These are phyloP conservation scores for Halictus rubicundus DNA, from an alignment of 1,140 invertebrate genomes.

Conservation along the genomic window DNA sequence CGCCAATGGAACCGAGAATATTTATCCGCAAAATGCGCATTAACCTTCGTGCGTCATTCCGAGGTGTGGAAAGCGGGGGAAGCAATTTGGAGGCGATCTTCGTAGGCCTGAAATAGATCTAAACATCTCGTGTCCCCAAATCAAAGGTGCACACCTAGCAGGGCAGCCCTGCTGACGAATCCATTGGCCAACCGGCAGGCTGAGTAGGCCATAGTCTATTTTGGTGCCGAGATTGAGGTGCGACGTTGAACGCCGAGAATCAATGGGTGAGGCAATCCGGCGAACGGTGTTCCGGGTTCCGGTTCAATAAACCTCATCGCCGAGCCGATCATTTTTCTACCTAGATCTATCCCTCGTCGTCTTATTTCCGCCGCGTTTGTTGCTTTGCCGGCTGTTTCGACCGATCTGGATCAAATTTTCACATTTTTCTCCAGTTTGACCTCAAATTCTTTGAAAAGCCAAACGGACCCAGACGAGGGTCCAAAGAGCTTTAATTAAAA, in stretches of 20 bases:
- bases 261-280: background rate
- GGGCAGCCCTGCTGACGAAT: background rate
- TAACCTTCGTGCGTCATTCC: background rate
- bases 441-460: too few relatives aligned
- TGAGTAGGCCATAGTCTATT: background rate
- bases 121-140: background rate
- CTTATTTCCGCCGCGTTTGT: background rate
- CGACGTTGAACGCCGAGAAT: background rate
- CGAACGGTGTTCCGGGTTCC: conserved; percentile 12
- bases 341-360: background rate
- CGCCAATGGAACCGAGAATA: background rate
- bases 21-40: background rate
- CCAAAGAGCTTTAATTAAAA: too few relatives aligned
- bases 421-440: too few relatives aligned
- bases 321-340: background rate
- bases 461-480: too few relatives aligned
- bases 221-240: background rate
- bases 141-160: background rate
- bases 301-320: background rate
- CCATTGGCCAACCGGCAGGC: background rate
- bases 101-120: background rate
- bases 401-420: too few relatives aligned
- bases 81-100: background rate
- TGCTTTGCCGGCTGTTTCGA: too few relatives aligned
- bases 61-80: background rate